phyloP scores from a whole-genome alignment of 2,888 invertebrate species.

The Ischnura elegans region DNA sequence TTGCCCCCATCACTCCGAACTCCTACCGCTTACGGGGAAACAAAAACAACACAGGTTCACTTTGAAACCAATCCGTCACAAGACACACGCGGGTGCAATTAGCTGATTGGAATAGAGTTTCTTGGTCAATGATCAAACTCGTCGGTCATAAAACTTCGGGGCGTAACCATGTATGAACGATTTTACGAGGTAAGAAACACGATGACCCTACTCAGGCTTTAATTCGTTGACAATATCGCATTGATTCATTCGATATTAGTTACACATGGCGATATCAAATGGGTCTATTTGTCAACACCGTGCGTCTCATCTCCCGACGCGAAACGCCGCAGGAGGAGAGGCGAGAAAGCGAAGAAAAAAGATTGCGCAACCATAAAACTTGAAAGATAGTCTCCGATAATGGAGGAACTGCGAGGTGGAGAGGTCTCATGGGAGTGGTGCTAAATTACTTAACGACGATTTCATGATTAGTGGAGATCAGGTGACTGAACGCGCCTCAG shows the following conservation, averaged over 20 bases:
- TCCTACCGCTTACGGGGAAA: background rate
- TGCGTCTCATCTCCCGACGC: background rate
- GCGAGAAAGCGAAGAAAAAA: conserved; percentile 10
- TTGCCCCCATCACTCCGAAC: background rate
- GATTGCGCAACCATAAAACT: background rate
- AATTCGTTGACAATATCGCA: background rate
- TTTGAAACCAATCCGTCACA: background rate
- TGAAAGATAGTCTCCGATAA: background rate
- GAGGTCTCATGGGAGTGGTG: conserved; percentile 18
- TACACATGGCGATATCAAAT: conserved; percentile 6
- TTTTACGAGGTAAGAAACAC: background rate
- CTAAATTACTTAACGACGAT: conserved; percentile 35
- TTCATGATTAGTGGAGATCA: conserved; percentile 13
- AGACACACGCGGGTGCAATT: background rate
- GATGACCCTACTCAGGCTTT: background rate
- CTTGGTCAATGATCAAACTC: background rate
- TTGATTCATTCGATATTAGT: background rate
- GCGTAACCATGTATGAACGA: background rate
- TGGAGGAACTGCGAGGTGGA: background rate
- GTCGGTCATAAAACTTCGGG: background rate
- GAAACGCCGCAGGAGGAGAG: background rate
- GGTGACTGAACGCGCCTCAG: background rate
- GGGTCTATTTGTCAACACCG: background rate
- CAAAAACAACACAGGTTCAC: background rate
- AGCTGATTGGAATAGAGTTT: background rate